Conservation (phyloP, 2,888 invertebrate genomes). For the Nemurella pictetii region DNA sequence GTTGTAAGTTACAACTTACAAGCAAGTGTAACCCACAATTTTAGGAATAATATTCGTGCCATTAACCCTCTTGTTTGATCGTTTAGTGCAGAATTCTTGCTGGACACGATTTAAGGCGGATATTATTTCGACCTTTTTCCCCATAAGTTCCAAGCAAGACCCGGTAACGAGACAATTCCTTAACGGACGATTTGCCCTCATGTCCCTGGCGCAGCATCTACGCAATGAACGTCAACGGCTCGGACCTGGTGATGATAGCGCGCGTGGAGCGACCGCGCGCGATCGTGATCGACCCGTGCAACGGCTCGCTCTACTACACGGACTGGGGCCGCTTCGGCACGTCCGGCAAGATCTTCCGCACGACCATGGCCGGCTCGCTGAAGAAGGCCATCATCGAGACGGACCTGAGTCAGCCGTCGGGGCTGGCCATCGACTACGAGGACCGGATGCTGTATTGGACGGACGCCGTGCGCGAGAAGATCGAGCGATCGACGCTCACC, state of each 20-base stretch:
- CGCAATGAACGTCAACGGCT: constrained; percentile 89
- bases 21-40: too few species aligned
- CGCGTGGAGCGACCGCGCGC: constrained; percentile 91
- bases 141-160: too few species aligned
- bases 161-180: too few species aligned
- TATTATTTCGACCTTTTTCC: too few species aligned
- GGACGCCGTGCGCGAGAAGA: constrained; percentile 92
- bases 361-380: constrained; percentile 95
- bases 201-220: constrained; percentile 65
- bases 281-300: constrained; percentile 95
- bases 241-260: constrained; percentile 87
- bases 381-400: constrained; percentile 86
- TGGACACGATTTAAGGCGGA: too few species aligned
- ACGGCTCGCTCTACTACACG: constrained; percentile 91
- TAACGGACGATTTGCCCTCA: too few species aligned
- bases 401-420: constrained; percentile 92
- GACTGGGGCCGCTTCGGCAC: constrained; percentile 95
- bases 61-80: too few species aligned
- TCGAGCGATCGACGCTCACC: constrained; percentile 87
- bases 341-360: constrained; percentile 89
- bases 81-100: too few species aligned
- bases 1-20: too few species aligned
- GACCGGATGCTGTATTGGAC: constrained; percentile 96
- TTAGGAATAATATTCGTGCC: too few species aligned
- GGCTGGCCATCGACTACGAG: constrained; percentile 92